Base-by-base conservation (phyloP, 2,888 invertebrate genomes). In the Chaitophorus viminalis region DNA sequence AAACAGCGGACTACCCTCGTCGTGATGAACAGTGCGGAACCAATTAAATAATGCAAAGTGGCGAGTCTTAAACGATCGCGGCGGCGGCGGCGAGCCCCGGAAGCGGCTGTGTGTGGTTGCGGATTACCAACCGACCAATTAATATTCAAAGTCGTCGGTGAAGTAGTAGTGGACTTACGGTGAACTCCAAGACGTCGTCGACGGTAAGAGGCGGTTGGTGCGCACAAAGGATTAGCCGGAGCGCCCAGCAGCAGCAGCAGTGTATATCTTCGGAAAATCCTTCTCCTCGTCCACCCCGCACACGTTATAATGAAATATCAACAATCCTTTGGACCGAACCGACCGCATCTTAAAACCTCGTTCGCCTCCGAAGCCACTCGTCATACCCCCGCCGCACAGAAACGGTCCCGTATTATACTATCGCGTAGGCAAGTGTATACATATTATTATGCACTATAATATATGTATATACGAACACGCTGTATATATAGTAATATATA, bases 41-140 rank as follows among this genome's bases (percentile, higher is more conserved):
- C 86, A 86, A 86, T 79, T 86, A 86, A 86, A 86, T 86, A 86
- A 86, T 86, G 86, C 86, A 86, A 86, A 86, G 86, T 86, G 86
- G 86, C 79, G 78, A 86, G 86, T 78, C 79, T 86, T 86, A 86
- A 86, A 86, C 86, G 86, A 79, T 78, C 70, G 72, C 54, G 86
- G 21, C 36, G 86, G 70, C 46, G 78, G n/a, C 5, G 46, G 77
- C 18, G 72, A 6, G 75, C 29, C 25, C 75, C 83, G 83, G 75
- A 68, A 81, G 52, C 17, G 83, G 83, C 36, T 8, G 81, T n/a
- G 82, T 29, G 21, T 36, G 74, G 36, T 65, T 68, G 33, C 72
- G 60, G 79, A 86, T 86, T 86, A 74, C 54, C 68, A 33, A 54
- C 86, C 86, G 78, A 78, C 78, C 86, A 79, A 86, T 86, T 86